Evolutionary conservation across 2,797 vertebrate genomes (phyloP).

Genomic region (Salarias fasciatus): DNA sequence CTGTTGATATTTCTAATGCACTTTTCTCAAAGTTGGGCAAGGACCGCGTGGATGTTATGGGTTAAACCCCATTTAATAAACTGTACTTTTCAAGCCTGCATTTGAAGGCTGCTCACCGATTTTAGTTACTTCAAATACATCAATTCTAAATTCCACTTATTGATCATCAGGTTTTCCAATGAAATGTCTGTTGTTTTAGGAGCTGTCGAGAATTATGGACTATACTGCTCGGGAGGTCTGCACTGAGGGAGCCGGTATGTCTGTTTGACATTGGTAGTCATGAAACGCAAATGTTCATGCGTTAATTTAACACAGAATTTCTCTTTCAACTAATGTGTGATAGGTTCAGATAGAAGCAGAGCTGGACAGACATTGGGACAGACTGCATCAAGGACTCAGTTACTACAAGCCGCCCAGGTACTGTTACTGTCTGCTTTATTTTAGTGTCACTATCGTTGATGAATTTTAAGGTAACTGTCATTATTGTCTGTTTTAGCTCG

Average conservation of each 20-base stretch:
- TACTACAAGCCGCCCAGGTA: conserved; percentile 96
- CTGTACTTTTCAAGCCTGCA: no score
- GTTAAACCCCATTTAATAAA: no score
- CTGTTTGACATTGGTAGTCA: neutral
- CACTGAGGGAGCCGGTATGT: conserved; percentile 93
- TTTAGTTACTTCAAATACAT: no score
- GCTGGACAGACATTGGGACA: conserved; percentile 89
- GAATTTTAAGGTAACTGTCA: neutral
- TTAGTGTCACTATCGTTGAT: neutral
- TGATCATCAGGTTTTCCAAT: no score
- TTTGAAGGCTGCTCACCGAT: no score
- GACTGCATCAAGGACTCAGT: conserved; percentile 90
- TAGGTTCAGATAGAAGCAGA: conserved; percentile 95
- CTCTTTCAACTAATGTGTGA: no score
- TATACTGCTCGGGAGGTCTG: conserved; percentile 93
- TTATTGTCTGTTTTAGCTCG: conserved; percentile 71
- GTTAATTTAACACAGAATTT: no score
- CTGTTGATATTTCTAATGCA: no score
- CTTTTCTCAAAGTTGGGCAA: no score
- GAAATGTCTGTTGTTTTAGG: conserved; percentile 70
- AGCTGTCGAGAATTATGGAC: conserved; percentile 97
- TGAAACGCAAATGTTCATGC: no score
- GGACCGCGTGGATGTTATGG: no score
- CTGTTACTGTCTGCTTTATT: neutral
- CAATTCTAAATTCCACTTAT: no score